phyloP scores from a whole-genome alignment of 1,140 invertebrate genomes.

The Drosophila bifasciata region DNA sequence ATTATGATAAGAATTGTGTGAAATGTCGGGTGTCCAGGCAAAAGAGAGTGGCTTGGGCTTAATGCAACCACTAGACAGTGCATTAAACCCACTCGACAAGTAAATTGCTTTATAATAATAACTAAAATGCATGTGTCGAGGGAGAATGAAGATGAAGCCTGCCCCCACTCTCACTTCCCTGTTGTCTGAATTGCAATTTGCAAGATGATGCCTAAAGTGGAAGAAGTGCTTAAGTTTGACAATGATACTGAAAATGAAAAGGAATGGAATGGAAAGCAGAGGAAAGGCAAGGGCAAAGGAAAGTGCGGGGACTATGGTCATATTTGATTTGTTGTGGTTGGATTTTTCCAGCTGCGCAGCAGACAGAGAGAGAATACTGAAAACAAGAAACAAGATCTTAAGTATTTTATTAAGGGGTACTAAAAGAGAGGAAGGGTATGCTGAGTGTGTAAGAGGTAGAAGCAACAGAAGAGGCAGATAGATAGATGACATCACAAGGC shows the following conservation, averaged over 20 bases:
- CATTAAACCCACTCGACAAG: slow-evolving; percentile 54
- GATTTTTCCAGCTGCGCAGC: slow-evolving; percentile 44
- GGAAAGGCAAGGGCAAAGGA: slow-evolving; percentile 76
- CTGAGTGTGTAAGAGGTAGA: no score
- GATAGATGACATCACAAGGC: no score
- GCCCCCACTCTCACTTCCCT: slow-evolving; percentile 34
- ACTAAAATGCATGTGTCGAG: slow-evolving; percentile 40
- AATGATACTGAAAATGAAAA: slow-evolving; percentile 40
- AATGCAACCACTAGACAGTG: slow-evolving; percentile 44
- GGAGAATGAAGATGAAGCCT: slow-evolving; percentile 31
- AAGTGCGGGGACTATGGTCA: slow-evolving; percentile 47
- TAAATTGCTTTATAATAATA: slow-evolving; percentile 69
- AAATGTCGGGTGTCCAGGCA: slow-evolving; percentile 17
- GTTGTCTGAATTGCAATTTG: slow-evolving; percentile 55
- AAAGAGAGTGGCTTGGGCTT: slow-evolving; percentile 1
- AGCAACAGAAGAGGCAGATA: no score
- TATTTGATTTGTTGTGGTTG: slow-evolving; percentile 1
- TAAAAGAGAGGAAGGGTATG: no score
- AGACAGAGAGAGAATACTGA: slow-evolving; percentile 48
- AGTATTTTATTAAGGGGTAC: slow-evolving; percentile 22
- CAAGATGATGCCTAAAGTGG: slow-evolving; percentile 55
- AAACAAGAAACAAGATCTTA: slow-evolving; percentile 53
- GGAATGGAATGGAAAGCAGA: no score
- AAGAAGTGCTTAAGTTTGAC: slow-evolving; percentile 25
- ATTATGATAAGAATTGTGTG: slow-evolving; percentile 31